phyloP scores from a whole-genome alignment of 2,113 vertebrate genomes.

The Aleadryas rufinucha region DNA sequence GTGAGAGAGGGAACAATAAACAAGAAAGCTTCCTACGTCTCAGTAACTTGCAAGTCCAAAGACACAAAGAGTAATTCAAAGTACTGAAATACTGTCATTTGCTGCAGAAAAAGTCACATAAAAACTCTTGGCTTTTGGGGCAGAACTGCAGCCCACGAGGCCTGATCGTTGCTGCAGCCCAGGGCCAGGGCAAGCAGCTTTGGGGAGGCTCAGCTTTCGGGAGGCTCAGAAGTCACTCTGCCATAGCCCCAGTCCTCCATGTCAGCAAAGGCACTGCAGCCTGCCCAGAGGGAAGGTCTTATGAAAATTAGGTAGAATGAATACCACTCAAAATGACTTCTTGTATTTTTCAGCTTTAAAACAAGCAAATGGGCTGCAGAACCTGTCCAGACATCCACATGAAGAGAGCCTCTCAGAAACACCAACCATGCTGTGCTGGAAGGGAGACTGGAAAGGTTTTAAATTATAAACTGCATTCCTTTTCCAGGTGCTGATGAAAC shows the following conservation, averaged over 20 bases:
- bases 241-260: neutral
- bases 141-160: neutral
- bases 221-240: neutral
- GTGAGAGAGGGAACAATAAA: constrained; percentile 32
- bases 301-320: neutral
- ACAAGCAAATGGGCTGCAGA: neutral
- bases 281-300: neutral
- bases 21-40: neutral
- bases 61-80: neutral
- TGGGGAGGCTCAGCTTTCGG: neutral
- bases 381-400: neutral
- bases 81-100: neutral
- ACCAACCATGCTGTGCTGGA: neutral
- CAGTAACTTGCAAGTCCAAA: neutral
- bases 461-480: neutral
- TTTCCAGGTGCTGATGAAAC: neutral
- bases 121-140: neutral
- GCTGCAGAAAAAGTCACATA: neutral
- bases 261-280: neutral
- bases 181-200: neutral
- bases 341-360: neutral
- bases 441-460: neutral
- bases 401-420: neutral
- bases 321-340: neutral
- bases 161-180: neutral